A percentile compares a stretch with the other conserved stretches of the same genome.
These are phyloP conservation scores for Pampusana beccarii DNA, from an alignment of 2,113 vertebrate genomes.

Conservation along the genomic window DNA sequence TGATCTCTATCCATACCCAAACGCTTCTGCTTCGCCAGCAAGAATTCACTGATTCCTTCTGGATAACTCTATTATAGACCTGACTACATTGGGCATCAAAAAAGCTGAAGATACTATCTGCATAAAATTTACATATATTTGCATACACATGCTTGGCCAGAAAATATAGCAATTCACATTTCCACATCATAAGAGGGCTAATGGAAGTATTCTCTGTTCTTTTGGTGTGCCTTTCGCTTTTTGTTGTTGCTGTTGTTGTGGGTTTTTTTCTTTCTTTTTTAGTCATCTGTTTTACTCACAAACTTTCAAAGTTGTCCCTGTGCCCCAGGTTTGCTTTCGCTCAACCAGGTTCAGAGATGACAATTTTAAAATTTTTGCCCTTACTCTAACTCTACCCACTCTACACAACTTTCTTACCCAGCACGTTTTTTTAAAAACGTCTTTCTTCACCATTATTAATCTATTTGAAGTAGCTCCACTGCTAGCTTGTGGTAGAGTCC, in stretches of 20 bases:
- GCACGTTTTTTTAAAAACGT: neutral
- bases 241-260: no score
- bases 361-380: neutral
- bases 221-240: neutral
- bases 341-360: neutral
- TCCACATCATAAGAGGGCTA: conserved; percentile 46
- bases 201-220: neutral
- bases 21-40: conserved; percentile 43
- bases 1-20: conserved; percentile 46
- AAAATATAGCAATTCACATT: conserved; percentile 51
- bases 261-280: neutral
- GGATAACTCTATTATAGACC: conserved; percentile 58
- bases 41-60: conserved; percentile 66
- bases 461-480: neutral
- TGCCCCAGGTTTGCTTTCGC: neutral
- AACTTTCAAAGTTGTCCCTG: neutral
- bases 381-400: neutral
- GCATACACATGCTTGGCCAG: conserved; percentile 41
- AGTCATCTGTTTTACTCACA: neutral
- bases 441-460: neutral
- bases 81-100: conserved; percentile 59
- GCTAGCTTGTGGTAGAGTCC: neutral
- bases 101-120: conserved; percentile 68
- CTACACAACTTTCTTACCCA: neutral
- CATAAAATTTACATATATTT: conserved; percentile 69